phyloP scores from a whole-genome alignment of 2,888 invertebrate genomes.

The Hecatera dysodea region DNA sequence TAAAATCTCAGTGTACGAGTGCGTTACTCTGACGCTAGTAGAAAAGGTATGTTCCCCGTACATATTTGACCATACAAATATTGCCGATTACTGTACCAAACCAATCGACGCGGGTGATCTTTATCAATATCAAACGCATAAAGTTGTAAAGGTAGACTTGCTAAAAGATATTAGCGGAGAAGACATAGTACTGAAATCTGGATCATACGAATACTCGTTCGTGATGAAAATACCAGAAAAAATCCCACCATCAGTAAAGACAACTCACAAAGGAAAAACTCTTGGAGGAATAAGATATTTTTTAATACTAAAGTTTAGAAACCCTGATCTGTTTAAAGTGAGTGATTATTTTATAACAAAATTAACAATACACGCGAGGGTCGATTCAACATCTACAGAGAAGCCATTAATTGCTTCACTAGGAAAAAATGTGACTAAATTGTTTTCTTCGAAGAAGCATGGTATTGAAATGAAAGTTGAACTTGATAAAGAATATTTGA shows the following conservation, averaged over 20 bases:
- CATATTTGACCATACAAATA: constrained; percentile 13
- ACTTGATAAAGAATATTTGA: constrained; percentile 43
- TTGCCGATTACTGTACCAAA: constrained; percentile 33
- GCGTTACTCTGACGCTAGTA: constrained; percentile 58
- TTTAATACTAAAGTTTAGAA: constrained; percentile 44
- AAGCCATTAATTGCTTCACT: constrained; percentile 24
- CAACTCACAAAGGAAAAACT: background rate
- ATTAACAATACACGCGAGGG: constrained; percentile 17
- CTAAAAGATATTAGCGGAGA: background rate
- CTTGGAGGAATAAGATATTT: constrained; percentile 31
- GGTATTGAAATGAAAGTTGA: constrained; percentile 31
- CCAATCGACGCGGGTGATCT: background rate
- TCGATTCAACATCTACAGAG: constrained; percentile 11
- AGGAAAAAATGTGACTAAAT: constrained; percentile 32
- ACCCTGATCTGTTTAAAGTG: background rate
- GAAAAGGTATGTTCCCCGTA: constrained; percentile 58
- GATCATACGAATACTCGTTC: constrained; percentile 26
- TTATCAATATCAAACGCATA: constrained; percentile 15
- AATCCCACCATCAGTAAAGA: constrained; percentile 37
- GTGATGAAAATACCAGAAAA: constrained; percentile 42
- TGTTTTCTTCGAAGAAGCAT: constrained; percentile 25
- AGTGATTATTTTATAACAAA: constrained; percentile 12
- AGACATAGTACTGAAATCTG: constrained; percentile 1
- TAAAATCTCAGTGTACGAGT: constrained; percentile 55
- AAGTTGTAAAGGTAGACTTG: constrained; percentile 15